Evolutionary conservation across 2,888 invertebrate genomes (phyloP).

Genomic region (Melanotus villosus): DNA sequence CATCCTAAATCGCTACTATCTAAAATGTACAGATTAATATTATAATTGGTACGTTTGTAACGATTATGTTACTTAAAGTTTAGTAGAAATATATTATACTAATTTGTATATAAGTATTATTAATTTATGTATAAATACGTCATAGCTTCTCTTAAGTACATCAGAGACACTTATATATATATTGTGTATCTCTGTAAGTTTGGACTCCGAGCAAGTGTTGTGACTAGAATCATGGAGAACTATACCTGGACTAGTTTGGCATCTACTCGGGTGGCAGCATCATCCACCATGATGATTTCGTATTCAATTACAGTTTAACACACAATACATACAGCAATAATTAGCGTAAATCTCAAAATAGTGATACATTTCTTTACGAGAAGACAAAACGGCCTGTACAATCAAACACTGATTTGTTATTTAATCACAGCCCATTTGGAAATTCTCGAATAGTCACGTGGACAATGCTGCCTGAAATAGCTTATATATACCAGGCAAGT

Average conservation of each 20-base stretch:
- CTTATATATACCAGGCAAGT: conserved; percentile 44
- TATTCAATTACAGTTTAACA: conserved; percentile 56
- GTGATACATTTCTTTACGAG: conserved; percentile 68
- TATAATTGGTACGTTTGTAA: conserved; percentile 77
- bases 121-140: conserved; percentile 65
- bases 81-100: conserved; percentile 66
- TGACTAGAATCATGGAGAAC: conserved; percentile 64
- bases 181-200: conserved; percentile 44
- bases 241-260: conserved; percentile 61
- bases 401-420: conserved; percentile 76
- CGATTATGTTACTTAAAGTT: conserved; percentile 67
- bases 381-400: conserved; percentile 80
- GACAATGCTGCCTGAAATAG: conserved; percentile 54
- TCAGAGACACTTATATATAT: conserved; percentile 37
- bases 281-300: conserved; percentile 45
- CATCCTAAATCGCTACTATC: conserved; percentile 51
- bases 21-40: conserved; percentile 69
- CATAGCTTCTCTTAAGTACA: conserved; percentile 61
- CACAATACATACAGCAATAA: conserved; percentile 62
- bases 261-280: conserved; percentile 49
- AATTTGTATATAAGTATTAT: conserved; percentile 63
- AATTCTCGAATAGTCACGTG: conserved; percentile 71
- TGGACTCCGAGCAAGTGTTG: conserved; percentile 56
- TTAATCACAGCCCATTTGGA: conserved; percentile 88
- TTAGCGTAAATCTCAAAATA: conserved; percentile 66